Base-by-base conservation (phyloP, 2,888 invertebrate genomes). In the Sphecodes monilicornis region DNA sequence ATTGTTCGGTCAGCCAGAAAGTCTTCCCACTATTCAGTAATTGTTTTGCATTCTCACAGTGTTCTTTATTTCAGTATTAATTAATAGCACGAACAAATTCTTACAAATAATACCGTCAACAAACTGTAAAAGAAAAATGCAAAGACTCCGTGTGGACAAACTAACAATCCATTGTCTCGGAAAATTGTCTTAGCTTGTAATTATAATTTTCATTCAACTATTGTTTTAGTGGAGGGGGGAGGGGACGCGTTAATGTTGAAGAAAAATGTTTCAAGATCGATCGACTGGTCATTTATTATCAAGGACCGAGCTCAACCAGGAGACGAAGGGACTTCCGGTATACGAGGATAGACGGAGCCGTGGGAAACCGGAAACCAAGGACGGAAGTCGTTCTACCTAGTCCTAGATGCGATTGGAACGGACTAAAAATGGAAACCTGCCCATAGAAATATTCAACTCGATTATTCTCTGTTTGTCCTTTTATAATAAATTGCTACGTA, bases 361-460 rank as follows among this genome's bases (percentile, higher is more conserved):
- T 32, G 29, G 75, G 16, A n/a, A 76, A 68, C 29, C 46, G 39
- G 68, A 60, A 76, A 82, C 69, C 69, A 82, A 83, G 83, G 82
- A 76, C 83, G 82, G 83, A 82, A 36, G 50, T 66, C n/a, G 75
- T 66, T 82, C 73, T 50, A 43, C n/a, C 46, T 50, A 69, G 60
- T 2, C 69, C 50, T 64, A 29, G 16, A 60, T 57, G 74, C 50
- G 70, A 84, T 74, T 64, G 64, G 64, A 77, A 71, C 64, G 70
- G 83, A 83, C 84, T 84, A 74, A 74, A 75, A 66, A 83, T 10
- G n/a, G 41, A 60, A 75, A 46, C 32, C n/a, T 60, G 57, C 29
- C 73, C 64, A 8, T 1, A 29, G 18, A 60, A 22, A 64, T 3
- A 32, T 10, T 64, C 8, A 22, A 18, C 18, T 16, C 11, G 22